A percentile compares a stretch with the other conserved stretches of the same genome.
Evolutionary conservation across 2,113 vertebrate genomes (phyloP).

Genomic region (Atractosteus spatula): DNA sequence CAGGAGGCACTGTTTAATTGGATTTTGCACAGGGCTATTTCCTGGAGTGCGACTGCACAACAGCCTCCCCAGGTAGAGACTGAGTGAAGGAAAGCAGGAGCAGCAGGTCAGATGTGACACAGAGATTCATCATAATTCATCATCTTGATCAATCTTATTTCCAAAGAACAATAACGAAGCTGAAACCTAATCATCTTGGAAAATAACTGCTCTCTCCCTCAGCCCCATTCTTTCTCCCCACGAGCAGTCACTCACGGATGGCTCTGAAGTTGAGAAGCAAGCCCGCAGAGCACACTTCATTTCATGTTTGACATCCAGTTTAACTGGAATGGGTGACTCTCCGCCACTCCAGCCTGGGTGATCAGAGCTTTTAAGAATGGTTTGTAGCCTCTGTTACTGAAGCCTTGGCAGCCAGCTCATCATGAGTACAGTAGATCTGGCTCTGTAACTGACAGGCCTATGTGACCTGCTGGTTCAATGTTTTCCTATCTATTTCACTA

Average conservation of each 20-base stretch:
- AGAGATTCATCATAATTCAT: no score
- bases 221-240: no score
- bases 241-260: no score
- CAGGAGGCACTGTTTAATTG: no score
- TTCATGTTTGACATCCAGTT: background rate
- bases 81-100: no score
- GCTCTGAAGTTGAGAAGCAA: background rate
- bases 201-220: background rate
- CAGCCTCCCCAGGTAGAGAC: no score
- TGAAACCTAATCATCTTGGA: background rate
- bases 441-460: background rate
- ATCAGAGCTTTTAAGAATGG: background rate
- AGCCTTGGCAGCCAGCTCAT: background rate
- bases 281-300: background rate
- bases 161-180: background rate
- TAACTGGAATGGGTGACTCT: background rate
- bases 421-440: background rate
- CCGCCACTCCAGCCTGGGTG: background rate
- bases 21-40: no score
- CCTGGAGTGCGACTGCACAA: no score
- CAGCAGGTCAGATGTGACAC: no score
- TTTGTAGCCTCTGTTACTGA: background rate
- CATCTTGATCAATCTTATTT: background rate
- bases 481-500: conserved; percentile 10
- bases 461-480: background rate